A percentile compares a stretch with the other conserved stretches of the same genome.
phyloP scores from a whole-genome alignment of 2,888 invertebrate species.

The Fragum sueziense region DNA sequence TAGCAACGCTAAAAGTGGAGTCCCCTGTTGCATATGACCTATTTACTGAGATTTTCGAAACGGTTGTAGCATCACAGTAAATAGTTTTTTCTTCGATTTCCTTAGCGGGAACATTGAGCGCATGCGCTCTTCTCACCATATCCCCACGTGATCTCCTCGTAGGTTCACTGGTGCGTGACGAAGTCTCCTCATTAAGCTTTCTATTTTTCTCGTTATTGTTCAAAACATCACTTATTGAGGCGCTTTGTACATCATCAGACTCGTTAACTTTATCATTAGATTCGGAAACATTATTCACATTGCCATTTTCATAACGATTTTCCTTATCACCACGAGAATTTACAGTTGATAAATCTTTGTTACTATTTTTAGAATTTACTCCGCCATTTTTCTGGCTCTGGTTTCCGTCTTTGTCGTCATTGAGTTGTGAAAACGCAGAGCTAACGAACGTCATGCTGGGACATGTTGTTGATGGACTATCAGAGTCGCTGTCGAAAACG shows the following conservation, averaged over 20 bases:
- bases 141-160: slow-evolving; percentile 4
- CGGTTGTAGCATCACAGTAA: slow-evolving; percentile 20
- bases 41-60: slow-evolving; percentile 50
- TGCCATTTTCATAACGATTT: not conserved
- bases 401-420: not conserved
- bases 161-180: not conserved
- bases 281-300: not conserved
- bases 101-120: slow-evolving; percentile 1
- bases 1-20: slow-evolving; percentile 51
- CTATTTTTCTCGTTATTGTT: slow-evolving; percentile 40
- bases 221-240: slow-evolving; percentile 23
- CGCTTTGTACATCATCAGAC: not conserved
- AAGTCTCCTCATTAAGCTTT: not conserved
- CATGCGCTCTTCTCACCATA: not conserved
- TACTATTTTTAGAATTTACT: slow-evolving; percentile 1
- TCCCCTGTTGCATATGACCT: slow-evolving; percentile 57
- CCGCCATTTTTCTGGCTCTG: not conserved
- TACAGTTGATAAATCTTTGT: not conserved
- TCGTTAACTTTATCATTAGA: not conserved
- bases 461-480: slow-evolving; percentile 16
- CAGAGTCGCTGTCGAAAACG: slow-evolving; percentile 50
- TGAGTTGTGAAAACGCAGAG: slow-evolving; percentile 29
- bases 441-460: slow-evolving; percentile 47
- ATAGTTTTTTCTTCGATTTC: slow-evolving; percentile 26
- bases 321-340: not conserved